A percentile compares a stretch with the other conserved stretches of the same genome.
Evolutionary conservation across 2,113 vertebrate species (phyloP).

Genomic region (Brachyhypopomus gauderio): DNA sequence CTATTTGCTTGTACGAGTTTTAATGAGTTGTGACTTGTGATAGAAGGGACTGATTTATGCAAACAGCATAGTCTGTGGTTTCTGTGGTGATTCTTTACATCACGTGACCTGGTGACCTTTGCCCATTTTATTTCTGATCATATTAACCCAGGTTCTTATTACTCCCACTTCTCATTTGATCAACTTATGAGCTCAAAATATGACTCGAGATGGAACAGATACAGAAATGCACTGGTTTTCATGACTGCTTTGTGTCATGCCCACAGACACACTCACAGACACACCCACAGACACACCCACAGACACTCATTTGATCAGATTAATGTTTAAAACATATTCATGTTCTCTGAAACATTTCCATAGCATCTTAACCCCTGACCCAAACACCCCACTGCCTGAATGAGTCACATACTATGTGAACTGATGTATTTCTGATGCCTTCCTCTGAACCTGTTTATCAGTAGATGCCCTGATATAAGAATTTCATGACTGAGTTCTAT

Average conservation of each 20-base stretch:
- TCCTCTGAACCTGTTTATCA: not conserved
- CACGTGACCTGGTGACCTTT: conserved; percentile 47
- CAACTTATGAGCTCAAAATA: conserved; percentile 80
- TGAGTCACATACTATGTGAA: not conserved
- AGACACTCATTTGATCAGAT: not conserved
- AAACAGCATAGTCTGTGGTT: conserved; percentile 23
- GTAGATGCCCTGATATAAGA: not conserved
- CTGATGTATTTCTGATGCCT: not conserved
- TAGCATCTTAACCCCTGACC: too few species aligned
- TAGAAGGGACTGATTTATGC: not conserved
- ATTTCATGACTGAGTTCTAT: not conserved
- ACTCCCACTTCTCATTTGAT: conserved; percentile 65
- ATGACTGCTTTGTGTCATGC: too few species aligned
- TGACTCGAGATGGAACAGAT: conserved; percentile 72
- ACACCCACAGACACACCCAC: too few species aligned
- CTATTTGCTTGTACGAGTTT: not conserved
- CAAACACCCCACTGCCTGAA: not conserved
- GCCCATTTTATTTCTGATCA: conserved; percentile 74
- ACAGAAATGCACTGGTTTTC: conserved; percentile 54
- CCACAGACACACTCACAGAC: too few species aligned
- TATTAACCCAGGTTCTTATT: conserved; percentile 70
- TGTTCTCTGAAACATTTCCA: too few species aligned
- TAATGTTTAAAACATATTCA: too few species aligned
- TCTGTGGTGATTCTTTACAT: conserved; percentile 43
- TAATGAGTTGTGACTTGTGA: not conserved